Evolutionary conservation across 1,140 invertebrate genomes (phyloP), one percentile per base, ranked within the genome.

Genomic region (Orussus abietinus): DNA sequence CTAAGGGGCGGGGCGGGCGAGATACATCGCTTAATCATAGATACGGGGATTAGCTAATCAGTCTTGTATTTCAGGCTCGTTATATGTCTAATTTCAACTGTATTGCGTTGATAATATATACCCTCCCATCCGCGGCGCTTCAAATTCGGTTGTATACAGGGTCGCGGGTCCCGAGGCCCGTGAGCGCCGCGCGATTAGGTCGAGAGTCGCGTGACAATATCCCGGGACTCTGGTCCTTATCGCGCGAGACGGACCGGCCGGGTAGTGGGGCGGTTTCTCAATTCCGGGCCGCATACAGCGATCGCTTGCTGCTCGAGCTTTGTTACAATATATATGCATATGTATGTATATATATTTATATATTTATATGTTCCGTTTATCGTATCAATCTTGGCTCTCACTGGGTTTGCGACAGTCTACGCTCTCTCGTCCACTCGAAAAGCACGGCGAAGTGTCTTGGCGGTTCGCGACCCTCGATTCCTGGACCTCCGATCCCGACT

Each of bases 41-140:
- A 66, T 59, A 66, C 50, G 54, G 62, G 61, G 62, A 67, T 69
- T 70, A 71, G 66, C 69, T 72, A 71, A 69, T 72, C 69, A 72
- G 69, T 72, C 69, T 72, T 72, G 59, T 70, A 64, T 69, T 71
- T 64, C 65, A 72, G 69, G 69, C 68, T 71, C 63, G 56, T 71
- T 69, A 66, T n/a, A 40, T 66, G 55, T 72, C 52, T 70, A 72
- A 51, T 61, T 59, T 62, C 52, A 61, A 61, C 54, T 61, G 50
- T 62, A 59, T 64, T 61, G 57, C 53, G 50, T 59, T 55, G 53
- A 49, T 49, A 53, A 42, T 49, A 49, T 54, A 55, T 52, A 54
- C 38, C 32, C 28, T 26, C 13, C 17, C 14, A 26, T 38, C 31
- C 13, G 21, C 13, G 15, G 31, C 19, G 22, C 9, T 38, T 19